phyloP scores from a whole-genome alignment of 1,140 invertebrate species.

The Manduca sexta region DNA sequence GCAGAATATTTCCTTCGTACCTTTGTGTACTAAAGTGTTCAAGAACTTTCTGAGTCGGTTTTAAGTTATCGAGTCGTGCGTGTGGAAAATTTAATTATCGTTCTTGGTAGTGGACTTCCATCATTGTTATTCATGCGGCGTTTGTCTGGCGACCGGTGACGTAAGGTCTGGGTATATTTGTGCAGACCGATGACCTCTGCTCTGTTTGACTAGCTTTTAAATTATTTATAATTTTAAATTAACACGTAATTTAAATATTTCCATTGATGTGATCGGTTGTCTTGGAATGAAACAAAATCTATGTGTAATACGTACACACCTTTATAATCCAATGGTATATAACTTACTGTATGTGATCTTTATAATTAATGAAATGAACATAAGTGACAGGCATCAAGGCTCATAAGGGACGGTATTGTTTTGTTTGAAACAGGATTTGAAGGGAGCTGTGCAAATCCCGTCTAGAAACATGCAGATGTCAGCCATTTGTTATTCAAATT shows the following conservation, averaged over 20 bases:
- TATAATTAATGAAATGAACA: no score
- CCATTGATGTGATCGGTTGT: no score
- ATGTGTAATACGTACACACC: no score
- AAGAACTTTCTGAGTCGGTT: constrained; percentile 39
- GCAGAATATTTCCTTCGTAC: constrained; percentile 13
- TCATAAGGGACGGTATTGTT: constrained; percentile 24
- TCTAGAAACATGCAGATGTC: constrained; percentile 60
- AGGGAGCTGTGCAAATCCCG: constrained; percentile 39
- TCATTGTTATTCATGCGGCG: constrained; percentile 61
- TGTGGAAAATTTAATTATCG: constrained; percentile 68
- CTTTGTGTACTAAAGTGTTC: constrained; percentile 19
- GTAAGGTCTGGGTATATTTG: constrained; percentile 42
- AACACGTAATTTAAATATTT: no score
- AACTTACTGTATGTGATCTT: no score
- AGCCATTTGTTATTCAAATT: constrained; percentile 70
- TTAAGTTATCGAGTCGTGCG: constrained; percentile 30
- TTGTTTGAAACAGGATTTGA: constrained; percentile 32
- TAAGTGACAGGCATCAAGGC: not conserved
- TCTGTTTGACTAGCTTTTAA: constrained; percentile 9
- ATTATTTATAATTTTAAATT: no score
- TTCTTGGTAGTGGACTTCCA: constrained; percentile 39
- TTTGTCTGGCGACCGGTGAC: constrained; percentile 54
- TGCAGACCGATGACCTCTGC: constrained; percentile 52
- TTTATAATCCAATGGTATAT: no score
- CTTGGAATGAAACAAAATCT: no score